phyloP scores from a whole-genome alignment of 2,888 invertebrate genomes.

The Minunthozetes semirufus region DNA sequence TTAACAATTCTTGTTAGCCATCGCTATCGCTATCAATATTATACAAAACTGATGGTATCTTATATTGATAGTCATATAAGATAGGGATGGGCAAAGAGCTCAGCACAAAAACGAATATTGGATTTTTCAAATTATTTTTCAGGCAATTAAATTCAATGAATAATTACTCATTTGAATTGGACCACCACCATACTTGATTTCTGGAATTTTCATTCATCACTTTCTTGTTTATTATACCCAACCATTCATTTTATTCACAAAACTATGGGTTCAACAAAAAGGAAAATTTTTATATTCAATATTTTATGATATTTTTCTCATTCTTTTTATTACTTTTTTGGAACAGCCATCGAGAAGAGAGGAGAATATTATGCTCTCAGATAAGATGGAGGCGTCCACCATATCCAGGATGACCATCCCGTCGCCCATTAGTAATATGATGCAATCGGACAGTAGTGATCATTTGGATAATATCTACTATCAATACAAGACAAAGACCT shows the following conservation, averaged over 20 bases:
- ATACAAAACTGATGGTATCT: too few species aligned
- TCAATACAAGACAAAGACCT: not conserved
- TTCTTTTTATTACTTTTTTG: not conserved
- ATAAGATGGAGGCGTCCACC: conserved; percentile 2
- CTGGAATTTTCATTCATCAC: too few species aligned
- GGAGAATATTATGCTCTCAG: not conserved
- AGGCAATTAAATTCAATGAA: too few species aligned
- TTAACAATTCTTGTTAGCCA: too few species aligned
- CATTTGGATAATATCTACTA: conserved; percentile 13
- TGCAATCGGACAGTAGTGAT: conserved; percentile 1
- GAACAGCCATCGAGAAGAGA: not conserved
- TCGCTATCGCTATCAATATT: not conserved
- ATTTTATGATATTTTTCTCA: not conserved
- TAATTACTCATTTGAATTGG: too few species aligned
- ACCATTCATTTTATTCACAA: not conserved
- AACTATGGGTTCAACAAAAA: not conserved
- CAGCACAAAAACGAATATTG: not conserved
- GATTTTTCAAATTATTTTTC: too few species aligned
- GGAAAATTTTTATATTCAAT: not conserved
- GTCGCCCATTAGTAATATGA: conserved; percentile 21
- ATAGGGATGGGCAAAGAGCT: not conserved
- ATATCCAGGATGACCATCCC: conserved; percentile 17
- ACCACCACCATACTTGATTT: too few species aligned
- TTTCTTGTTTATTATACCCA: too few species aligned
- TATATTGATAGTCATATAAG: not conserved